Base-by-base conservation (phyloP, 2,888 invertebrate species). In the Leucophora obtusa region DNA sequence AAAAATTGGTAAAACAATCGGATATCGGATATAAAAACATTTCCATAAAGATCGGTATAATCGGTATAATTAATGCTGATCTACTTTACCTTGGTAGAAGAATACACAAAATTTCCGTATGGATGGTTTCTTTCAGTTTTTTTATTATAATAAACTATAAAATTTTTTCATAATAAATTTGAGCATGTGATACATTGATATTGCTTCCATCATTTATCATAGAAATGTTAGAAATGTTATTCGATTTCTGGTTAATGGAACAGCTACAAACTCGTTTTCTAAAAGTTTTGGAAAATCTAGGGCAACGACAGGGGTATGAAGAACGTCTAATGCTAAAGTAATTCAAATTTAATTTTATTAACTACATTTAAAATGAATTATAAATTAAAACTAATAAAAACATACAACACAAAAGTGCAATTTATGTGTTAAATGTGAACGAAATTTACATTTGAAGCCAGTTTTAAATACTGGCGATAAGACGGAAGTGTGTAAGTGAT, bases 131-230 rank as follows among this genome's bases (percentile, higher is more conserved):
- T 75, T 50, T 58, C 59, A 66, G 33, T 15, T n/a, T 54, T 54
- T 59, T 58, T 53, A 14, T 54, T 7, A 18, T 4, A 47, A n/a
- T 14, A 47, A 62, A 51, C 68, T 65, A 71, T 59, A 70, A 28
- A 63, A 76, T 81, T 73, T 81, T 69, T 38, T 76, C 69, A 66
- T 76, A 81, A 76, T 59, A 47, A 38, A 81, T 54, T 59, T 69
- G 59, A 60, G 72, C 47, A 62, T 76, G 72, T 24, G 66, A 35
- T 43, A 50, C 51, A 50, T 56, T 18, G n/a, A n/a, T n/a, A 71
- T 10, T 56, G 43, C 28, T 18, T 28, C 54, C 38, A 21, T 50
- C 33, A 43, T 18, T 38, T 51, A n/a, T n/a, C 51, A 21, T 10
- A 8, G 59, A 11, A 18, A 50, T 38, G 38, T 62, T 66, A n/a